Evolutionary conservation across 2,888 invertebrate genomes (phyloP), one percentile per base, ranked within the genome.

Genomic region (Apamea sordens): DNA sequence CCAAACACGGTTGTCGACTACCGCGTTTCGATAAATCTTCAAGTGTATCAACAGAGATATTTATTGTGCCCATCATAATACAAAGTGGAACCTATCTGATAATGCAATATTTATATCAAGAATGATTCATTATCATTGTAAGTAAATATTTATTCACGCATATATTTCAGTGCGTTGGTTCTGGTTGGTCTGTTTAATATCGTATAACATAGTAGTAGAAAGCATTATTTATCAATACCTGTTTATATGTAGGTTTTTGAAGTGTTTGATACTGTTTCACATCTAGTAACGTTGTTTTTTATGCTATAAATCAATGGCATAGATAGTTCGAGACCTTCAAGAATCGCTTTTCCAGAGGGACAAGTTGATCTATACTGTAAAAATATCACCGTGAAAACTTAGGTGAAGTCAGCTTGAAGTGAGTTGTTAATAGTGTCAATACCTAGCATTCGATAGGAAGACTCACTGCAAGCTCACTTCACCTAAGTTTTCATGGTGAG

Each of bases 141-240:
- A 83, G 61, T 76, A 83, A 79, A 82, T 82, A 77, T 80, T 80
- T 82, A 82, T 80, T 82, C 80, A 68, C 56, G 72, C 41, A 65
- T 44, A 74, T 82, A 71, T 71, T 77, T 61, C 32, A 71, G 59
- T 72, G 41, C 53, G 59, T 79, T 61, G 68, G 56, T 61, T 82
- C 79, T 82, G 73, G 76, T 83, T 15, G 47, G 76, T 73, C 75
- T 80, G 83, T 74, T 67, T 76, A 80, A 68, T 83, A 80, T 83
- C 76, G 41, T 74, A 28, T 73, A 74, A 56, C 24, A 65, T 41
- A 61, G 61, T 72, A 75, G 28, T 61, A 65, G 59, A 36, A 69
- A 78, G 41, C 64, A 73, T 77, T 64, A 73, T 32, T 64, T 77
- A 77, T 70, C 7, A 50, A 15, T 63, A 67, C 63, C n/a, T 68